phyloP scores from a whole-genome alignment of 2,113 vertebrate genomes.

The Coracopsis vasa region DNA sequence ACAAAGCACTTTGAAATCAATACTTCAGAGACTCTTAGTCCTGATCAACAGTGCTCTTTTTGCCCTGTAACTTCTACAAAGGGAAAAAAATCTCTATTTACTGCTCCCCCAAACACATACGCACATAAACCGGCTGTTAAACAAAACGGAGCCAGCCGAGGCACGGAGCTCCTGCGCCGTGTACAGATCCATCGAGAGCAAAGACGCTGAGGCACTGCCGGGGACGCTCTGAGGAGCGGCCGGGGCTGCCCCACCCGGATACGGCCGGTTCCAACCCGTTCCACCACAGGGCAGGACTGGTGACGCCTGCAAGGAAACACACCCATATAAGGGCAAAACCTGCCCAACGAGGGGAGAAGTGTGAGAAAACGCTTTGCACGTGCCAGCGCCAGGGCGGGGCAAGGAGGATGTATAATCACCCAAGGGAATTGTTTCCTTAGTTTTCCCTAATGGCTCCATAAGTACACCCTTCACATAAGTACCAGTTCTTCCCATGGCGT shows the following conservation, averaged over 20 bases:
- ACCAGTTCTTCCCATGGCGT: neutral
- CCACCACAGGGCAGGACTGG: neutral
- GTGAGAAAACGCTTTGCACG: neutral
- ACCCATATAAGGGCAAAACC: neutral
- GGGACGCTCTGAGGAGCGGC: neutral
- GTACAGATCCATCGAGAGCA: neutral
- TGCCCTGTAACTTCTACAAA: neutral
- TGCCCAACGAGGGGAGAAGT: accelerated
- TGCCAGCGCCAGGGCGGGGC: accelerated
- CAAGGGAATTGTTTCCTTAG: neutral
- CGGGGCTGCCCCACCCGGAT: neutral
- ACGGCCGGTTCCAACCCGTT: neutral
- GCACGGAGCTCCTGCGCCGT: neutral
- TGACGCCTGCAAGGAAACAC: accelerated
- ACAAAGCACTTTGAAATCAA: neutral
- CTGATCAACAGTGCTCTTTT: neutral
- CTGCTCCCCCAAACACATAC: neutral
- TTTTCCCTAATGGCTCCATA: neutral
- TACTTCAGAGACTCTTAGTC: neutral
- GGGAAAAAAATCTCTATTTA: neutral
- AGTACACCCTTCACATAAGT: neutral
- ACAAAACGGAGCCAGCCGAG: neutral
- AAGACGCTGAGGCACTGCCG: neutral
- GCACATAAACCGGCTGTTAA: accelerated
- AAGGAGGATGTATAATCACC: neutral